Evolutionary conservation across 2,113 vertebrate genomes (phyloP).

Genomic region (Narcine bancroftii): DNA sequence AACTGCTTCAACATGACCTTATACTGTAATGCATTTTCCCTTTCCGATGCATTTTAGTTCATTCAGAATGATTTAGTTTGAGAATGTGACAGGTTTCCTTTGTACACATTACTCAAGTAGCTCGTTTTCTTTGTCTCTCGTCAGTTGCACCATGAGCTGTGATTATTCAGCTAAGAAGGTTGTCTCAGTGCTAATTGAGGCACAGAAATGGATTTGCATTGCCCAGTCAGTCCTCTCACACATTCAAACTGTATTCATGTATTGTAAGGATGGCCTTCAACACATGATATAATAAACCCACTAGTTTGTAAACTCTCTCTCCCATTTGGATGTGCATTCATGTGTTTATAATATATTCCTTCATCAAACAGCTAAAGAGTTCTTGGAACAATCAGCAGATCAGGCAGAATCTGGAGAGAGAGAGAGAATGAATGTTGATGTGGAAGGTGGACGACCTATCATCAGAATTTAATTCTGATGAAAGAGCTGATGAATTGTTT

Average conservation of each 20-base stretch:
- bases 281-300: neutral
- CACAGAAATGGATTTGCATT: neutral
- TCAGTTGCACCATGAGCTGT: neutral
- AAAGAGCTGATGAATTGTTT: no score
- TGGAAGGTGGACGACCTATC: no score
- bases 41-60: neutral
- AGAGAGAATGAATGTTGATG: no score
- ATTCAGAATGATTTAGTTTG: conserved; percentile 22
- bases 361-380: neutral
- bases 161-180: neutral
- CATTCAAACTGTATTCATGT: neutral
- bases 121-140: neutral
- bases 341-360: neutral
- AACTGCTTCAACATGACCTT: no score
- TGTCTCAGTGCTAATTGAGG: neutral
- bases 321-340: neutral
- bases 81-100: neutral
- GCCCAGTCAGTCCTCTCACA: neutral
- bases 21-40: neutral
- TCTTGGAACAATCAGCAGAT: no score
- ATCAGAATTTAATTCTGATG: no score
- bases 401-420: no score
- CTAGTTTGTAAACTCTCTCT: neutral
- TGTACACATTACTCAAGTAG: neutral
- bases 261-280: neutral